These are phyloP conservation scores for Onychostoma macrolepis DNA, from an alignment of 2,113 vertebrate species.

Conservation along the genomic window DNA sequence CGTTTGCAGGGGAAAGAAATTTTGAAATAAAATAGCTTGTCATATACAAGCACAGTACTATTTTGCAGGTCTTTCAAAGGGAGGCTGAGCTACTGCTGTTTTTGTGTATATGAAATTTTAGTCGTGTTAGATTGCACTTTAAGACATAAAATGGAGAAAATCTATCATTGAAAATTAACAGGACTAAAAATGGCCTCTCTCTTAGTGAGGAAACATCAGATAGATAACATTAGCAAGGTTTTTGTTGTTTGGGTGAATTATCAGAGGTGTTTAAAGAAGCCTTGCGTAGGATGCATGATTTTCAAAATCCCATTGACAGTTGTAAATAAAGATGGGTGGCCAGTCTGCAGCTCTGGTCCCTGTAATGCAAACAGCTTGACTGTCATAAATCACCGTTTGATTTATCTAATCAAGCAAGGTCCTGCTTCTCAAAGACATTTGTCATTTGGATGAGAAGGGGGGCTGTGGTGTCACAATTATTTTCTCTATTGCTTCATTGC, in stretches of 20 bases:
- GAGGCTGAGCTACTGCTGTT: background rate
- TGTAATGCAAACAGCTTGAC: constrained; percentile 77
- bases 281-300: constrained; percentile 56
- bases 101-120: background rate
- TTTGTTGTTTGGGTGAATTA: constrained; percentile 61
- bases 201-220: background rate
- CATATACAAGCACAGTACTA: background rate
- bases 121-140: background rate
- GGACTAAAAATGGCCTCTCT: constrained; percentile 52
- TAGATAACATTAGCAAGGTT: constrained; percentile 48
- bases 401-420: constrained; percentile 84
- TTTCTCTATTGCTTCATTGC: constrained; percentile 71
- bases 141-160: background rate
- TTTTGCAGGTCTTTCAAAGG: background rate
- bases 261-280: constrained; percentile 61
- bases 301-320: constrained; percentile 76
- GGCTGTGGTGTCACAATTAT: constrained; percentile 71
- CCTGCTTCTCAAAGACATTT: constrained; percentile 79
- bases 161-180: constrained; percentile 15
- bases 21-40: constrained; percentile 38
- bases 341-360: constrained; percentile 65
- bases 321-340: constrained; percentile 83
- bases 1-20: constrained; percentile 63
- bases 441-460: constrained; percentile 69
- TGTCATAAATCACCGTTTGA: constrained; percentile 86